phyloP scores from a whole-genome alignment of 1,140 invertebrate genomes.

The Procambarus clarkii region DNA sequence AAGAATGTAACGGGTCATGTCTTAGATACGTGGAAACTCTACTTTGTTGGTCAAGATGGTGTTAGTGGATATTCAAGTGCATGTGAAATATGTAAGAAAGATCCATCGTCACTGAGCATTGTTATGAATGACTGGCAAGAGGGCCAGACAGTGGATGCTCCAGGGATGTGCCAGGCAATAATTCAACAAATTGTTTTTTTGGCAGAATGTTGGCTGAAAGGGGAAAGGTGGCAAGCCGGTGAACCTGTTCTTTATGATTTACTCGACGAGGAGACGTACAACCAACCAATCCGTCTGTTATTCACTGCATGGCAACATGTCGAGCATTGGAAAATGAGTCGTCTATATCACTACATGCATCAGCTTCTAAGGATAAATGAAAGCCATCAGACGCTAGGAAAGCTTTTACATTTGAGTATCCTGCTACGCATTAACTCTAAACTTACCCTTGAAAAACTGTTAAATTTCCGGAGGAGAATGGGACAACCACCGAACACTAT shows the following conservation, averaged over 20 bases:
- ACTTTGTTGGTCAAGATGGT: constrained; percentile 58
- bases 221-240: constrained; percentile 66
- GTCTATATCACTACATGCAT: constrained; percentile 62
- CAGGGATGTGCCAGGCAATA: constrained; percentile 59
- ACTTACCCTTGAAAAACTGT: constrained; percentile 57
- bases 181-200: constrained; percentile 62
- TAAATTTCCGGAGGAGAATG: constrained; percentile 56
- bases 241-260: constrained; percentile 68
- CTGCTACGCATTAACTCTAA: constrained; percentile 68
- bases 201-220: constrained; percentile 58
- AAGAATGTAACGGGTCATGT: constrained; percentile 43
- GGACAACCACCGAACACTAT: constrained; percentile 61
- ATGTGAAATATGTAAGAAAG: constrained; percentile 46
- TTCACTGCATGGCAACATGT: constrained; percentile 72
- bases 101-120: constrained; percentile 24
- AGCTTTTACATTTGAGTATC: constrained; percentile 67
- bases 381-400: constrained; percentile 39
- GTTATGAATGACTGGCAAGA: constrained; percentile 33
- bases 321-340: constrained; percentile 70
- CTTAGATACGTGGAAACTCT: constrained; percentile 59
- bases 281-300: constrained; percentile 60
- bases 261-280: constrained; percentile 66
- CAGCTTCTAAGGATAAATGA: constrained; percentile 47
- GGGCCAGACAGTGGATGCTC: constrained; percentile 41
- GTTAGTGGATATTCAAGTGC: constrained; percentile 38